Evolutionary conservation across 2,888 invertebrate species (phyloP), one percentile per base, ranked within the genome.

Genomic region (Arctia plantaginis): DNA sequence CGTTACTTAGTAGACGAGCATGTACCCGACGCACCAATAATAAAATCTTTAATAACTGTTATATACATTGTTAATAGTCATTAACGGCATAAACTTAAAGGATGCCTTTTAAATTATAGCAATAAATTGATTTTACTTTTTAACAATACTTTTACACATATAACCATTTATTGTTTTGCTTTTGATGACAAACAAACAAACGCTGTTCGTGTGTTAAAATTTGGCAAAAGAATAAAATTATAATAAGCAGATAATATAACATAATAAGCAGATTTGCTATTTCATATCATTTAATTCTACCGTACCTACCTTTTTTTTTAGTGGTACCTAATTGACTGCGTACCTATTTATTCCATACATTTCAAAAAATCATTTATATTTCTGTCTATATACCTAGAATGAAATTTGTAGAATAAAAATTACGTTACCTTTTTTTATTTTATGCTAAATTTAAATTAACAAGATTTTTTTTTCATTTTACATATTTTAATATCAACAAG

Each of bases 51-150:
- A 44, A 41, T 69, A 39, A 33, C 41, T 62, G 12, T 41, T 62
- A 6, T 62, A 70, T 70, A 70, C 62, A 62, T 70, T 70, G 62
- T 70, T 70, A 23, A 18, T 47, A 67, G 33, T 67, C 30, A 47
- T 20, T 27, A 33, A 30, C 23, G 33, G 67, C 33, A 18, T 30
- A 20, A 20, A 23, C 12, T 23, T 67, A 12, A 12, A 67, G 12
- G 0, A 47, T 67, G 41, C 20, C 1, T 59, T 59, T 59, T 44
- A 15, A 23, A 30, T 33, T 47, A 13, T 0, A 30, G 4, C 18
- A 20, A 23, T 4, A 30, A 66, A 66, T 44, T 66, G 7, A 1
- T 30, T 20, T 3, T 20, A 66, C 20, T 20, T 44, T 44, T n/a
- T 65, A 33, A 23, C 20, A 12, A 12, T 23, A 23, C 33, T 35